A percentile compares a stretch with the other conserved stretches of the same genome.
phyloP scores from a whole-genome alignment of 2,113 vertebrate genomes.

The Emydocephalus ijimae region DNA sequence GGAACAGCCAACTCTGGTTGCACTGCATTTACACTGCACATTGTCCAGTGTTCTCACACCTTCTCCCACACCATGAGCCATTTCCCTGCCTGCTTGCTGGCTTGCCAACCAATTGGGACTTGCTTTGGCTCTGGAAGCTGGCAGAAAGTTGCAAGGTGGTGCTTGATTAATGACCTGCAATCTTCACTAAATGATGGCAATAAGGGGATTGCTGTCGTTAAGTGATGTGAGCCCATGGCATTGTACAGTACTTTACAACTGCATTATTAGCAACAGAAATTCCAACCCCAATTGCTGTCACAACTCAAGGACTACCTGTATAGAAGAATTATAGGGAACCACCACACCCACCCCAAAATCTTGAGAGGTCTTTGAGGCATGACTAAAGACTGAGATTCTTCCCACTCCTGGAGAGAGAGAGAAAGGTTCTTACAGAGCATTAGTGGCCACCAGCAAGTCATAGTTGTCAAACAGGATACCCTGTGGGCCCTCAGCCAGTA shows the following conservation, averaged over 20 bases:
- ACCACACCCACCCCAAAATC: too few species aligned
- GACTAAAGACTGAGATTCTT: neutral
- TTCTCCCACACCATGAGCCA: neutral
- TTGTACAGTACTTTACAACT: neutral
- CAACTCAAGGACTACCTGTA: neutral
- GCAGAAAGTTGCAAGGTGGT: neutral
- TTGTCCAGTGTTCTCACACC: neutral
- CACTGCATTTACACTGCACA: neutral
- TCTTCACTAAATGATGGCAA: neutral
- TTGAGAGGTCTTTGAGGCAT: neutral
- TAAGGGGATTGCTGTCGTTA: neutral
- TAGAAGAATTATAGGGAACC: neutral
- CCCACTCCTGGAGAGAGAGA: neutral
- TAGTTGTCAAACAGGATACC: constrained; percentile 91
- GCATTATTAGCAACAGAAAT: neutral
- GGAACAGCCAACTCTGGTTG: neutral
- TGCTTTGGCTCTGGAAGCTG: neutral
- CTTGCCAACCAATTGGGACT: neutral
- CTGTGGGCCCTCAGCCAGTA: constrained; percentile 89
- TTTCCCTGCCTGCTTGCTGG: neutral
- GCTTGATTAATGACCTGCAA: neutral
- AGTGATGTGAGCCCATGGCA: neutral
- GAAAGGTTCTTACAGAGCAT: constrained; percentile 83
- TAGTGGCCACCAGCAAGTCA: constrained; percentile 89
- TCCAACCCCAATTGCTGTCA: neutral